Percentiles rank a stretch among this genome's conserved stretches.
Evolutionary conservation across 2,113 vertebrate species (phyloP).

Genomic region (Colinus virginianus): DNA sequence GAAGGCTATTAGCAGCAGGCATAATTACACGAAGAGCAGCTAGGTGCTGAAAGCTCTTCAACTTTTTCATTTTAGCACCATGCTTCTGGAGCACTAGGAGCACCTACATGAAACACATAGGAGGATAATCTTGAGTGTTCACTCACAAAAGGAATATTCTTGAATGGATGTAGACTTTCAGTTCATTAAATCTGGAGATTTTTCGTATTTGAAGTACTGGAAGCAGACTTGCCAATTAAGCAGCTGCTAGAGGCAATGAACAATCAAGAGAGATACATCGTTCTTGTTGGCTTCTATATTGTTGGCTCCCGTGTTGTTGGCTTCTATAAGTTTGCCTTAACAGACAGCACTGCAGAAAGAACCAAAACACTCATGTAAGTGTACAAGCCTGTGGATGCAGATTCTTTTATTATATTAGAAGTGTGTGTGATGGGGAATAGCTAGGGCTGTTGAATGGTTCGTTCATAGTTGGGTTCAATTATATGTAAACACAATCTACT

Average conservation of each 20-base stretch:
- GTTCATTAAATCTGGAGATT: not conserved
- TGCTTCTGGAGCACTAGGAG: not conserved
- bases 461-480: not conserved
- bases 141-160: not conserved
- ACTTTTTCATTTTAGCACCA: not conserved
- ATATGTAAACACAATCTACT: accelerated
- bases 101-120: not conserved
- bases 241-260: not conserved
- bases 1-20: slow-evolving; percentile 17
- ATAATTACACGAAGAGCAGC: slow-evolving; percentile 16
- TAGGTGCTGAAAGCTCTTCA: not conserved
- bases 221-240: not conserved
- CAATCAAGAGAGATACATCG: accelerated
- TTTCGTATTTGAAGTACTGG: not conserved
- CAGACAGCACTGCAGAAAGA: not conserved
- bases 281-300: not conserved
- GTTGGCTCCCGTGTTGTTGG: not conserved
- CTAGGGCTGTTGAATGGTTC: accelerated
- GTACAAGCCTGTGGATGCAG: not conserved
- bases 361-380: not conserved
- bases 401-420: not conserved
- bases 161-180: not conserved
- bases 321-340: not conserved
- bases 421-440: not conserved
- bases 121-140: not conserved